Evolutionary conservation across 2,888 invertebrate species (phyloP), one percentile per base, ranked within the genome.

Genomic region (Eumerus sabulonum): DNA sequence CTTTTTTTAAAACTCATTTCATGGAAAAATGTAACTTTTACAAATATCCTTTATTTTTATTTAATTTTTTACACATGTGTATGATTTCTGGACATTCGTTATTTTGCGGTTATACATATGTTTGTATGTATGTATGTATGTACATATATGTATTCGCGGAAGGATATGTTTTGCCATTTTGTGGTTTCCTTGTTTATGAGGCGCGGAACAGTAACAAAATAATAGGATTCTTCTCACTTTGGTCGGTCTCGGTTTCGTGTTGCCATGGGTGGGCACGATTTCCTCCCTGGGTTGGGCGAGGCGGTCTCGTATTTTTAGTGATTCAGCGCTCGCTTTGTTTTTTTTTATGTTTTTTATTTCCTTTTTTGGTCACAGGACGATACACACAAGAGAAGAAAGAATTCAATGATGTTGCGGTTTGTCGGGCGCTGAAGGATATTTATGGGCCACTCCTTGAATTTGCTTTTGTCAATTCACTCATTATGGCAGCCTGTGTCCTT

Each of bases 11-110:
- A 17, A n/a, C 36, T 38, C 66, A 54, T 67, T 74, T 53, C 64
- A 76, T 70, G 64, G 76, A 60, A 76, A 76, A 76, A 76, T 76
- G 59, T 70, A 76, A 76, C 70, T 76, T 76, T 54, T 60, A 64
- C 76, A 76, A 76, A 70, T 70, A 64, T 70, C 76, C 57, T 70
- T 59, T 57, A 53, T 59, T 42, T 54, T 45, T 27, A 19, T n/a
- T 13, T 27, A 9, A 4, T 5, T 13, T 5, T 14, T 19, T 13
- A 3, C 2, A 1, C 7, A 5, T 35, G 13, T 44, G 2, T 40
- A 27, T 45, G 7, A 44, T 36, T 42, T 44, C 9, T 40, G 40
- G 40, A 40, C 57, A 68, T 68, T 74, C 68, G 68, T 68, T 74
- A 74, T 60, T 66, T 62, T 44, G 56, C 50, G 68, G 56, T 74